These are phyloP conservation scores for Meta bourneti DNA, from an alignment of 2,888 invertebrate genomes.

Conservation along the genomic window DNA sequence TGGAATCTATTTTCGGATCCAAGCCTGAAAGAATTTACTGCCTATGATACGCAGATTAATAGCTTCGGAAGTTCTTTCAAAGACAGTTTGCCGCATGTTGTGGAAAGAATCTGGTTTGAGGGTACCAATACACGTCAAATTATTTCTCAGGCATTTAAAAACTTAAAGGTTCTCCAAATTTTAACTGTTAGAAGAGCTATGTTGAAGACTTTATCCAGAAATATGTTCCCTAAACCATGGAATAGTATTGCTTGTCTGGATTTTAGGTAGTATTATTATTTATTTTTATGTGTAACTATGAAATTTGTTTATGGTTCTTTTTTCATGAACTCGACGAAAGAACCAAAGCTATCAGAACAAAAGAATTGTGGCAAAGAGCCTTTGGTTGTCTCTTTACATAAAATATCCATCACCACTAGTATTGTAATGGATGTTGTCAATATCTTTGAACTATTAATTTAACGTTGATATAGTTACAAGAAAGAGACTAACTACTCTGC, in stretches of 20 bases:
- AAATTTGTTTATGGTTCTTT: too few relatives aligned
- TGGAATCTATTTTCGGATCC: neutral
- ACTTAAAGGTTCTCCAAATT: neutral
- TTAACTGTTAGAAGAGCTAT: neutral
- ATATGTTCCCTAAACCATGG: slow-evolving; percentile 5
- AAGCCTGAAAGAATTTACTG: neutral
- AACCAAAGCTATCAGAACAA: neutral
- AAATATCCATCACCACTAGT: neutral
- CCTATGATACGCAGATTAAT: neutral
- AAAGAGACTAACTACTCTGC: too few relatives aligned
- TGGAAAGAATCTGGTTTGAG: slow-evolving; percentile 7
- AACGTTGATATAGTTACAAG: too few relatives aligned
- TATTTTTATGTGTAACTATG: too few relatives aligned
- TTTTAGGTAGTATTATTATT: neutral
- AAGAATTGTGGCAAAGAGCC: too few relatives aligned
- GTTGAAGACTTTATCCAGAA: neutral
- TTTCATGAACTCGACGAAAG: neutral
- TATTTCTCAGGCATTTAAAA: neutral
- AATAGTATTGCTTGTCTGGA: neutral
- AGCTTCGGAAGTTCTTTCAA: neutral
- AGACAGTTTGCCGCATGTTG: neutral
- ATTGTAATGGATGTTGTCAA: neutral
- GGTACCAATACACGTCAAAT: neutral
- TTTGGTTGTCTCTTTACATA: neutral
- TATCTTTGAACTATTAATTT: too few relatives aligned